A percentile compares a stretch with the other conserved stretches of the same genome.
These are phyloP conservation scores for Chaetodon auriga DNA, from an alignment of 2,113 vertebrate genomes.

Conservation along the genomic window DNA sequence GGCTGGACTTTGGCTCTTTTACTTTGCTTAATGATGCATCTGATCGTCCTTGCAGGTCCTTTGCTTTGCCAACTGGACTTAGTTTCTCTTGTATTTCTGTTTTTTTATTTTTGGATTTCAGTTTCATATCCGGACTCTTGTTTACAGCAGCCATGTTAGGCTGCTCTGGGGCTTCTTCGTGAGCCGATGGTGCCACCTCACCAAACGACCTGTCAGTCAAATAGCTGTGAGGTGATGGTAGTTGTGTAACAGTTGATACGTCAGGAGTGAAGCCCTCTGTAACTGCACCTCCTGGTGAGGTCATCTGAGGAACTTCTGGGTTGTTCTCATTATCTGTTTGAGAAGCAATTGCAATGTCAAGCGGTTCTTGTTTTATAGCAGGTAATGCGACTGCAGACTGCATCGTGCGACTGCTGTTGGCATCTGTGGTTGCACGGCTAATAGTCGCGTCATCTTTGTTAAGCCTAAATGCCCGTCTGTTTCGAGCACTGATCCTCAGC, in stretches of 20 bases:
- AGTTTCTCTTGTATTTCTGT: slow-evolving; percentile 48
- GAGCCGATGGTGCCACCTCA: slow-evolving; percentile 40
- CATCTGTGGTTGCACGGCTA: slow-evolving; percentile 25
- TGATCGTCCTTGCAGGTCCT: slow-evolving; percentile 38
- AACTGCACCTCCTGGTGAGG: slow-evolving; percentile 32
- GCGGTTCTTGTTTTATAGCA: slow-evolving; percentile 77
- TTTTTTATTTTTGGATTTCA: slow-evolving; percentile 23
- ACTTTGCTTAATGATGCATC: slow-evolving; percentile 49
- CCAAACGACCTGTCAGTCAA: slow-evolving; percentile 38
- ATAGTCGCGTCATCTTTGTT: slow-evolving; percentile 42
- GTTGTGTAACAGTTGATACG: slow-evolving; percentile 69
- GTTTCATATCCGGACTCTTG: slow-evolving; percentile 57
- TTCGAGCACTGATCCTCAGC: slow-evolving; percentile 85
- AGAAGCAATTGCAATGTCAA: slow-evolving; percentile 75
- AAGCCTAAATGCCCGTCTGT: slow-evolving; percentile 85
- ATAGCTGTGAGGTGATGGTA: slow-evolving; percentile 69
- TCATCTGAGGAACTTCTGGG: slow-evolving; percentile 37
- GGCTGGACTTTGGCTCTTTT: slow-evolving; percentile 56
- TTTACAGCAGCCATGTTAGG: slow-evolving; percentile 13
- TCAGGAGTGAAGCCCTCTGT: slow-evolving; percentile 42
- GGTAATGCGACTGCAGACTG: slow-evolving; percentile 17
- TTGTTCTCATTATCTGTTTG: slow-evolving; percentile 51
- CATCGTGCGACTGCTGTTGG: slow-evolving; percentile 4
- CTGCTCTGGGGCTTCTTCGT: slow-evolving; percentile 45
- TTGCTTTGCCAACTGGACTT: slow-evolving; percentile 55